phyloP scores from a whole-genome alignment of 2,113 vertebrate species.

The Thalassarche chlororhynchos region DNA sequence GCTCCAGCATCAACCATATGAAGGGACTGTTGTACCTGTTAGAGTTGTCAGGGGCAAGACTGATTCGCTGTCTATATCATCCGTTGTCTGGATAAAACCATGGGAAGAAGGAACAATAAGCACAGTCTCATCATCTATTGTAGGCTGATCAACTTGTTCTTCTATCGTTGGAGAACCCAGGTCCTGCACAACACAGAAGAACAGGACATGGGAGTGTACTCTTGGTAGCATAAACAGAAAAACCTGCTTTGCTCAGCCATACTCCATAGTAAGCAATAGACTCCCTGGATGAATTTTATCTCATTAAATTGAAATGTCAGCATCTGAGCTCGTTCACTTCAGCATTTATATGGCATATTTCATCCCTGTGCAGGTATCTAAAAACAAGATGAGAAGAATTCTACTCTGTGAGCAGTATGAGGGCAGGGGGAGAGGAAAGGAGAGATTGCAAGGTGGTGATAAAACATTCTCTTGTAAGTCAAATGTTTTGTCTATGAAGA shows the following conservation, averaged over 20 bases:
- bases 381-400: not conserved
- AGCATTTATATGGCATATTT: not conserved
- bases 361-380: not conserved
- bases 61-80: constrained; percentile 82
- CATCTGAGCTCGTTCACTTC: not conserved
- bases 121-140: constrained; percentile 82
- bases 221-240: not conserved
- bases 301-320: not conserved
- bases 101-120: constrained; percentile 92
- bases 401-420: not conserved
- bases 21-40: constrained; percentile 71
- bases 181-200: constrained; percentile 65
- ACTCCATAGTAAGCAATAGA: not conserved
- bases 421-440: not conserved
- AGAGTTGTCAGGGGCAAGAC: constrained; percentile 86
- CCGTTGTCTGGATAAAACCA: constrained; percentile 89
- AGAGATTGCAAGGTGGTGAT: not conserved
- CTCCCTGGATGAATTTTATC: not conserved
- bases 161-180: constrained; percentile 79
- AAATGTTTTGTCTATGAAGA: not conserved
- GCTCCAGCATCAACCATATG: not conserved
- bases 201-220: not conserved
- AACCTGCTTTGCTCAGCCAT: not conserved
- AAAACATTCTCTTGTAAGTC: not conserved
- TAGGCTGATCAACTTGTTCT: constrained; percentile 79